Evolutionary conservation across 1,140 invertebrate genomes (phyloP).

Genomic region (Papilio polytes): DNA sequence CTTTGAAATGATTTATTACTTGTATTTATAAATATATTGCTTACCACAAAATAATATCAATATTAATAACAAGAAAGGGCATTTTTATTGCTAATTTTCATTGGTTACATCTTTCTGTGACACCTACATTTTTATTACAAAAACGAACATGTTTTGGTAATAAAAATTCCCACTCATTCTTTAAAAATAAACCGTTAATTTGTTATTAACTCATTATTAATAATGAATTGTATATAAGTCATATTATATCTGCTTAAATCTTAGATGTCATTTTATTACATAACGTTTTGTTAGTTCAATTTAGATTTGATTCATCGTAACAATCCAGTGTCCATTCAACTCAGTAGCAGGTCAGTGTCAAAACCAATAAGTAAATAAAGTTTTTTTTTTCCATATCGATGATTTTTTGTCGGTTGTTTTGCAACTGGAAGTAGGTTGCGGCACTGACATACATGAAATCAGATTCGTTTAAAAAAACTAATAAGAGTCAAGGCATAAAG

Average conservation of each 20-base stretch:
- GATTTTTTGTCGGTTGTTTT: conserved; percentile 66
- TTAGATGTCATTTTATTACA: conserved; percentile 47
- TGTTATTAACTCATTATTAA: too few relatives aligned
- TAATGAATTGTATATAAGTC: too few relatives aligned
- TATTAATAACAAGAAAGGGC: not conserved
- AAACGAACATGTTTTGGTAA: too few relatives aligned
- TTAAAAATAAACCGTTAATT: not conserved
- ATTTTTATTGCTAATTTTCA: too few relatives aligned
- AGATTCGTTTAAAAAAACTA: conserved; percentile 64
- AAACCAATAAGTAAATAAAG: conserved; percentile 58
- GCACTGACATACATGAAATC: conserved; percentile 80
- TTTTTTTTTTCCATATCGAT: conserved; percentile 64
- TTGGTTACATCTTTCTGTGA: too few relatives aligned
- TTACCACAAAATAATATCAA: not conserved
- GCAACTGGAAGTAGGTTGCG: conserved; percentile 75
- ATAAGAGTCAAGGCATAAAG: conserved; percentile 57
- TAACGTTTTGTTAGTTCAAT: conserved; percentile 49
- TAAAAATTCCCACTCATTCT: not conserved
- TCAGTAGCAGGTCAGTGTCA: conserved; percentile 64
- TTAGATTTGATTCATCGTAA: conserved; percentile 39
- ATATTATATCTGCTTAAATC: not conserved
- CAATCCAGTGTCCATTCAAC: conserved; percentile 58
- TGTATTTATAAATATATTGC: not conserved
- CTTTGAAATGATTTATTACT: conserved; percentile 8
- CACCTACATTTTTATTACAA: too few relatives aligned